Evolutionary conservation across 2,797 vertebrate genomes (phyloP).

Genomic region (Hirundo rustica): DNA sequence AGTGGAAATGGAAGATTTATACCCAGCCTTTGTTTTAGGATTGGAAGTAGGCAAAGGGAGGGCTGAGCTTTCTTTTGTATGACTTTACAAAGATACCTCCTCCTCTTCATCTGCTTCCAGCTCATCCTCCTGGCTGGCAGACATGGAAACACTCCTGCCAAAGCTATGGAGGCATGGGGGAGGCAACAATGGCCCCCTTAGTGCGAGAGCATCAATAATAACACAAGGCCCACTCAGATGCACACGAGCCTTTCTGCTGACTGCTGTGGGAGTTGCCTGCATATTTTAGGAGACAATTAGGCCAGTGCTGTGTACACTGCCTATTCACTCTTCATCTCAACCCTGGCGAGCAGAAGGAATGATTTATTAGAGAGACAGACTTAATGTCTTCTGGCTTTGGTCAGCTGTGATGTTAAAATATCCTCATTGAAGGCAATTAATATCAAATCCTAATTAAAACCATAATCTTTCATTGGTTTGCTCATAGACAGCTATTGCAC

Average conservation of each 20-base stretch:
- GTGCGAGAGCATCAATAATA: slow-evolving; percentile 14
- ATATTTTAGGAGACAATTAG: slow-evolving; percentile 53
- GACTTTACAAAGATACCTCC: not conserved
- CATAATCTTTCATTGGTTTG: not conserved
- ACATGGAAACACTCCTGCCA: not conserved
- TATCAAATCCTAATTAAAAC: not conserved
- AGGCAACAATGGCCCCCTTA: not conserved
- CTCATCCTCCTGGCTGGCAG: not conserved
- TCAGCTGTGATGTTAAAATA: slow-evolving; percentile 57
- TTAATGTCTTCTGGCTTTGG: slow-evolving; percentile 40
- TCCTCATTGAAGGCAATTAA: slow-evolving; percentile 22
- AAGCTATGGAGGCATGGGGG: not conserved
- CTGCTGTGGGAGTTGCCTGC: slow-evolving; percentile 51
- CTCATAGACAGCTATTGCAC: not conserved
- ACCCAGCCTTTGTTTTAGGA: not conserved
- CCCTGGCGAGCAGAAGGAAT: not conserved
- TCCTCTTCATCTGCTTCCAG: slow-evolving; percentile 7
- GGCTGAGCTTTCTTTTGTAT: slow-evolving; percentile 3
- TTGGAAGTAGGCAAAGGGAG: not conserved
- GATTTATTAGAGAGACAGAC: slow-evolving; percentile 27
- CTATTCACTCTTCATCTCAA: slow-evolving; percentile 25
- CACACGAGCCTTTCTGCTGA: slow-evolving; percentile 10
- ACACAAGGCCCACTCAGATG: not conserved
- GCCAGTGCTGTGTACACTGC: not conserved
- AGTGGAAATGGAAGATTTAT: not conserved